These are phyloP conservation scores for Drosophila setosimentum DNA, from an alignment of 2,888 invertebrate genomes.

Conservation along the genomic window DNA sequence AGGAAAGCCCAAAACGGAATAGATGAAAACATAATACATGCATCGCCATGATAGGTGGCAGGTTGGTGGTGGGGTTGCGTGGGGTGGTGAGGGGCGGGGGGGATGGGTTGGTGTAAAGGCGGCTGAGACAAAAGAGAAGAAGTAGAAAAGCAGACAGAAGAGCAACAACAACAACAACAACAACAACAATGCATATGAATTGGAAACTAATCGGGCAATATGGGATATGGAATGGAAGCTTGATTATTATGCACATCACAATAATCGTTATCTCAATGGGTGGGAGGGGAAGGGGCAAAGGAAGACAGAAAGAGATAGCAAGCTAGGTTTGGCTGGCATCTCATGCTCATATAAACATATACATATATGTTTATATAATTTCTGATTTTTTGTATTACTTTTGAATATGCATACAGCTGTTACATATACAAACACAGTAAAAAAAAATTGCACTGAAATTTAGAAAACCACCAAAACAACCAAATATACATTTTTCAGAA, in stretches of 20 bases:
- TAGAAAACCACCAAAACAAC: not conserved
- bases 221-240: slow-evolving; percentile 54
- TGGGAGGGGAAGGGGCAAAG: not conserved
- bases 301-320: not conserved
- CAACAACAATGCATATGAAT: slow-evolving; percentile 63
- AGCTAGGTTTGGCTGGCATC: not conserved
- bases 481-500: no score
- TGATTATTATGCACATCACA: slow-evolving; percentile 83
- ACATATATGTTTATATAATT: not conserved
- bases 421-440: not conserved
- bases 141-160: slow-evolving; percentile 1
- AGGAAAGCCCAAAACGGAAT: slow-evolving; percentile 45
- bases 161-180: slow-evolving; percentile 17
- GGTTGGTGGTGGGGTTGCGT: slow-evolving; percentile 11
- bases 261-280: slow-evolving; percentile 77
- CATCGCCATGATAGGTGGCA: slow-evolving; percentile 17
- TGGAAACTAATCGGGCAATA: slow-evolving; percentile 68
- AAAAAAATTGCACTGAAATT: not conserved
- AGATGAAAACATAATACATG: slow-evolving; percentile 49
- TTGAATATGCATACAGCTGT: not conserved
- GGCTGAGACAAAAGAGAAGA: slow-evolving; percentile 6
- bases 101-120: not conserved
- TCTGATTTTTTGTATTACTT: no score
- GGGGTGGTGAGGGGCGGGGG: accelerated
- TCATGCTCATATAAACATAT: not conserved